Percentiles rank a stretch among this genome's conserved stretches.
These are phyloP conservation scores for Halotydeus destructor DNA, from an alignment of 1,140 invertebrate species.

Conservation along the genomic window DNA sequence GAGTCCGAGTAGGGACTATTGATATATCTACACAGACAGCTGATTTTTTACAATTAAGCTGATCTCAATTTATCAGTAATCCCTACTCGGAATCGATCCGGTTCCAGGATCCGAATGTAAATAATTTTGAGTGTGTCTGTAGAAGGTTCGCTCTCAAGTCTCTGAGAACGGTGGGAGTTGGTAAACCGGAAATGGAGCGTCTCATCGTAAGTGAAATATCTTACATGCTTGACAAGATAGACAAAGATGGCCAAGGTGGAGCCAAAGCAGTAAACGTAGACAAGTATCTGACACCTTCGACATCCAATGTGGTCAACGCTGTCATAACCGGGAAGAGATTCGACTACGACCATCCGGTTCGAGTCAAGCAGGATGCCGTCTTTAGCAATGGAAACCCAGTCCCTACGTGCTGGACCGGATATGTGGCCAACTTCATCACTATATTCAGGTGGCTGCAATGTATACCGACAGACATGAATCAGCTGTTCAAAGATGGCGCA, in stretches of 20 bases:
- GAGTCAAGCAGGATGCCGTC: slow-evolving; percentile 42
- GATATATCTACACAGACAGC: too few species aligned
- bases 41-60: too few species aligned
- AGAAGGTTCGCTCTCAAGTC: slow-evolving; percentile 47
- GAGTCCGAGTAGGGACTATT: too few species aligned
- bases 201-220: slow-evolving; percentile 1
- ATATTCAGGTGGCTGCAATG: slow-evolving; percentile 29
- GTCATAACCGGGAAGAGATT: slow-evolving; percentile 57
- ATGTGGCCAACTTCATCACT: too few species aligned
- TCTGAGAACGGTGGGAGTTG: slow-evolving; percentile 46
- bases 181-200: slow-evolving; percentile 30
- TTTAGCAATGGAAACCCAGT: slow-evolving; percentile 36
- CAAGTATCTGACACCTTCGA: slow-evolving; percentile 14
- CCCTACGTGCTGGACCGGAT: neutral
- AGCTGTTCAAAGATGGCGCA: neutral
- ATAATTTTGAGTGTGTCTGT: too few species aligned
- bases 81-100: too few species aligned
- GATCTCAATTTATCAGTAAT: too few species aligned
- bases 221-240: neutral
- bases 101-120: too few species aligned
- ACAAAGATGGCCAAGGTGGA: too few species aligned
- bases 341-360: slow-evolving; percentile 31
- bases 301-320: slow-evolving; percentile 52
- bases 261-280: too few species aligned
- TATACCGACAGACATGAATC: slow-evolving; percentile 42